Base-by-base conservation (phyloP, 2,797 vertebrate genomes). In the Periophthalmus magnuspinnatus region DNA sequence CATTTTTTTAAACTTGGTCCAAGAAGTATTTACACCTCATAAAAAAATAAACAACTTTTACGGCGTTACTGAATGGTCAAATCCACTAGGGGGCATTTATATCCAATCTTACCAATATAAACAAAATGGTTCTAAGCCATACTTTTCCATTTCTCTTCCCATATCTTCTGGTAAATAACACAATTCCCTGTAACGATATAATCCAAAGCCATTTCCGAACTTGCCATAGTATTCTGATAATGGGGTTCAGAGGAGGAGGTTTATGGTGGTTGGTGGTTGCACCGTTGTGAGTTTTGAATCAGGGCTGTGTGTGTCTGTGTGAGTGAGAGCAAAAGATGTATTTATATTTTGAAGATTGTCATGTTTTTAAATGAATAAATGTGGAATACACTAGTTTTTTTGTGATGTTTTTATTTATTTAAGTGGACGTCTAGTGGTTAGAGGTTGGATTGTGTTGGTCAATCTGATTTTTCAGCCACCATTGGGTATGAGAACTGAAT, bases 261-360 rank as follows among this genome's bases (percentile, higher is more conserved):
- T 22, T 54, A 0, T 1, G 9, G 52, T 22, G 21, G n/a, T 41
- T 14, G 33, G 60, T 45, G n/a, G 38, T 64, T 45, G 58, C 34
- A 21, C 19, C 9, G 34, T 64, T 61, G 38, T 11, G 21, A 6
- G 65, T 61, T 60, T 67, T 13, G 34, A 41, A 61, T 28, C 60
- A 59, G 71, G 64, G 50, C 36, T 32, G 48, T 19, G 69, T 22
- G 64, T 24, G 63, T 36, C 69, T 41, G 0, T 16, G 41, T 3
- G 73, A 9, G 68, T 5, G 67, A 0, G 75, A 57, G 68, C 64
- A 85, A 78, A 75, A 89, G 61, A 84, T 86, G 86, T 93, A 93
- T 93, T 91, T 93, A 93, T 93, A 93, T 92, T 93, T 91, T 89
- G 85, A 92, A 89, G 90, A 90, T 91, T 83, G 75, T 77, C 77